These are phyloP conservation scores for Neodiprion fabricii DNA, from an alignment of 1,140 invertebrate genomes.

Conservation along the genomic window DNA sequence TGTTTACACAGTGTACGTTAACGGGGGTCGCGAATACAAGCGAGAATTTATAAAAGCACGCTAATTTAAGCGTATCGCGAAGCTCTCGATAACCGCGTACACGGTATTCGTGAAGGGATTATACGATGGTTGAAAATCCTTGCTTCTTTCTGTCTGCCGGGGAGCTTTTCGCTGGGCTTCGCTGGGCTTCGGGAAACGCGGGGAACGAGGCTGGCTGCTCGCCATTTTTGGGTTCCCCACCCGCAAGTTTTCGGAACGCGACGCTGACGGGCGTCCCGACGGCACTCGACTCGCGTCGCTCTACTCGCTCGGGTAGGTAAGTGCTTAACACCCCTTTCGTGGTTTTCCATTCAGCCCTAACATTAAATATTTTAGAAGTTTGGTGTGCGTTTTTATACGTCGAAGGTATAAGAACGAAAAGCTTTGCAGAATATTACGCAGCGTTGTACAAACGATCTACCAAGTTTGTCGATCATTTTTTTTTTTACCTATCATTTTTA, in stretches of 20 bases:
- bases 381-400: neutral
- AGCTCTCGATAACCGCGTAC: neutral
- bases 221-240: conserved; percentile 64
- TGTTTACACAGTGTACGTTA: no score
- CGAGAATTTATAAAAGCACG: neutral
- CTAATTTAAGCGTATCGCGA: neutral
- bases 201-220: conserved; percentile 30
- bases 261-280: conserved; percentile 22
- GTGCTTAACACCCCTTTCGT: conserved; percentile 31
- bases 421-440: no score
- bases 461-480: no score
- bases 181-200: conserved; percentile 1
- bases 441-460: no score
- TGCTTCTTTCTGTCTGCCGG: no score
- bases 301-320: conserved; percentile 58
- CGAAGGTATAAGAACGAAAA: no score
- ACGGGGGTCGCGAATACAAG: no score
- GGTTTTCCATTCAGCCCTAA: neutral
- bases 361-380: neutral
- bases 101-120: neutral
- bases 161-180: neutral
- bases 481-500: no score
- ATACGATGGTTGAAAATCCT: neutral
- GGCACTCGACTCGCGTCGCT: conserved; percentile 57
- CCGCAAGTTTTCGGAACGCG: conserved; percentile 30